phyloP scores from a whole-genome alignment of 2,888 invertebrate genomes.

The Lithosia quadra region DNA sequence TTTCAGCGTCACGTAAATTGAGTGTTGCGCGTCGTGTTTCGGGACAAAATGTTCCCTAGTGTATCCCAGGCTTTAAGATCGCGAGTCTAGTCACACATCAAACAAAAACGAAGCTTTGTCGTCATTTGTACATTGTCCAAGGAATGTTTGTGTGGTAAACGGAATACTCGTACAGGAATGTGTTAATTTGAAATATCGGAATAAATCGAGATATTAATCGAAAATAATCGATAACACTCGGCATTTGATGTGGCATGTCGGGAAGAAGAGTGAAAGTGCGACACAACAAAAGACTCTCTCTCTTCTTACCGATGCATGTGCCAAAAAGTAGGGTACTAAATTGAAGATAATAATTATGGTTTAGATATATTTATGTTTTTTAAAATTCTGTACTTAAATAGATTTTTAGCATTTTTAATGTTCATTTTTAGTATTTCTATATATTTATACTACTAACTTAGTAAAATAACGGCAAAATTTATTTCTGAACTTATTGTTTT shows the following conservation, averaged over 20 bases:
- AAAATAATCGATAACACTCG: too few species aligned
- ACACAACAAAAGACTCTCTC: too few species aligned
- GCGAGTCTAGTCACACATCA: constrained; percentile 39
- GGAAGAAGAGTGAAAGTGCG: too few species aligned
- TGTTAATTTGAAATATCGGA: constrained; percentile 10
- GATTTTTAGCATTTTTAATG: too few species aligned
- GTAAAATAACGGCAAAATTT: neutral
- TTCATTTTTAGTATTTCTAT: too few species aligned
- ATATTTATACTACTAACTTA: too few species aligned
- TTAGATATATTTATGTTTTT: neutral
- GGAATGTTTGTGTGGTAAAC: constrained; percentile 50
- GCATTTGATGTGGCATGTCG: too few species aligned
- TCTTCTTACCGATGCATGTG: neutral
- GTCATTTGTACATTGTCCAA: constrained; percentile 40
- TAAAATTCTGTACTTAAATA: too few species aligned
- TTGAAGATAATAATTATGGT: neutral
- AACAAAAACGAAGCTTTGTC: constrained; percentile 45
- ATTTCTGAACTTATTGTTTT: neutral
- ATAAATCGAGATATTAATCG: neutral
- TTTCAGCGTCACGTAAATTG: too few species aligned
- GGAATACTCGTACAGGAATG: constrained; percentile 46
- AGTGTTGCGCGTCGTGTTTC: too few species aligned
- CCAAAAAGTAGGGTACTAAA: neutral
- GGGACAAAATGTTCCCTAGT: too few species aligned
- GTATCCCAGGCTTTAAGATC: too few species aligned